Conservation (phyloP, 1,140 invertebrate species). For the Eumaeus atala region DNA sequence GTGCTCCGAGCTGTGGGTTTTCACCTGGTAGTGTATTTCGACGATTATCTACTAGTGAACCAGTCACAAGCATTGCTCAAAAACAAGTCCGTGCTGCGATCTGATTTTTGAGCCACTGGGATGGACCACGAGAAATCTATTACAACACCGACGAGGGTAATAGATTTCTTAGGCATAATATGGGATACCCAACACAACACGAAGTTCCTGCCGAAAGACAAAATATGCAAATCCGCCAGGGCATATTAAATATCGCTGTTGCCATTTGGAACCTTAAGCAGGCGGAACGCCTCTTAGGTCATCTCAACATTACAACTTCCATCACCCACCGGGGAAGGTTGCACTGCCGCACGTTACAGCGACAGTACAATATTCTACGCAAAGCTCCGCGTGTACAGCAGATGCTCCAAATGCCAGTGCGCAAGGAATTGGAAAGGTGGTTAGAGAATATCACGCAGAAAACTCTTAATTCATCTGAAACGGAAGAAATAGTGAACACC, state of each 20-base stretch:
- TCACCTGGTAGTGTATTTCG: constrained; percentile 31
- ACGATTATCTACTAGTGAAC: constrained; percentile 33
- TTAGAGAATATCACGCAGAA: constrained; percentile 18
- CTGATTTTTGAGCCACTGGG: constrained; percentile 16
- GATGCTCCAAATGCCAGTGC: constrained; percentile 9
- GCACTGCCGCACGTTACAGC: constrained; percentile 27
- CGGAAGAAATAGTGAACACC: constrained; percentile 28
- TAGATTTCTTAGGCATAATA: constrained; percentile 18
- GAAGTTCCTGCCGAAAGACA: constrained; percentile 18
- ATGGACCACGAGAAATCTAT: constrained; percentile 20
- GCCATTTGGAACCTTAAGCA: constrained; percentile 30
- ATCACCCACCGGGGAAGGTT: constrained; percentile 69
- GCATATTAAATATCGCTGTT: constrained; percentile 5
- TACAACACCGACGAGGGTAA: constrained; percentile 10
- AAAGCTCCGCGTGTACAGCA: background rate
- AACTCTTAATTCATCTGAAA: constrained; percentile 22
- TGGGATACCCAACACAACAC: constrained; percentile 20
- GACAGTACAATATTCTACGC: constrained; percentile 20
- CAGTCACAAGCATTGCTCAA: background rate
- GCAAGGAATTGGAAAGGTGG: constrained; percentile 19
- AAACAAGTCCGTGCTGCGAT: constrained; percentile 1
- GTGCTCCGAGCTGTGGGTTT: constrained; percentile 31
- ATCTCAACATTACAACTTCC: no score
- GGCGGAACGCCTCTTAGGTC: constrained; percentile 31
- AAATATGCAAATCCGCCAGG: constrained; percentile 17